Percentiles rank a stretch among this genome's conserved stretches.
These are phyloP conservation scores for Corticium candelabrum DNA, from an alignment of 37 sponge, comb jelly and placozoan genomes.

Conservation along the genomic window DNA sequence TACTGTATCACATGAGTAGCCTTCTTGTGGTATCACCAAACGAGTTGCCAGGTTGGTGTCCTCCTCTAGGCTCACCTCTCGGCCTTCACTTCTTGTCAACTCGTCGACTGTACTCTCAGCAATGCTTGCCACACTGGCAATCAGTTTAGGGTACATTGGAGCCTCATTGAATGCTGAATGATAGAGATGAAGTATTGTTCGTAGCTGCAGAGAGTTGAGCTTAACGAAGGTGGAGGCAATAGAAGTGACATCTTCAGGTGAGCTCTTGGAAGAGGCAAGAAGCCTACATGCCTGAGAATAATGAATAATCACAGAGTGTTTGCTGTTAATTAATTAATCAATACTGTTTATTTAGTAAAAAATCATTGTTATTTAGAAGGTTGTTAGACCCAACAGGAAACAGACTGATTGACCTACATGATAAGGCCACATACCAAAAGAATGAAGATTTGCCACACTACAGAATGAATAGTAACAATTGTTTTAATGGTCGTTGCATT, in stretches of 20 bases:
- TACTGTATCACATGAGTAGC: constrained; percentile 49
- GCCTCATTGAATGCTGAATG: neutral
- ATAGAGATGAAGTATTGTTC: neutral
- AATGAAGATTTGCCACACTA: no score
- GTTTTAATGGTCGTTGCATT: no score
- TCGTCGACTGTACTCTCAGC: constrained; percentile 31
- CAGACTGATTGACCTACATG: no score
- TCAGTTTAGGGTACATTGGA: constrained; percentile 11
- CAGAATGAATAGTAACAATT: no score
- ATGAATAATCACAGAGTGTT: neutral
- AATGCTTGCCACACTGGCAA: neutral
- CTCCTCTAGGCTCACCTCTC: constrained; percentile 30
- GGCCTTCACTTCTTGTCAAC: constrained; percentile 14
- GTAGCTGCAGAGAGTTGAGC: neutral
- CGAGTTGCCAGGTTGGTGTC: constrained; percentile 26
- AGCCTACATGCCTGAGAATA: neutral
- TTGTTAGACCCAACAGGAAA: no score
- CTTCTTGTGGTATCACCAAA: constrained; percentile 45
- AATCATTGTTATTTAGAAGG: no score
- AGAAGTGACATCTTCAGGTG: neutral
- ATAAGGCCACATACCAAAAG: no score
- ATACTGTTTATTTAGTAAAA: no score
- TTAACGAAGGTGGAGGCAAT: neutral
- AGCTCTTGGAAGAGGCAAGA: neutral
- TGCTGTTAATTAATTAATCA: no score